These are phyloP conservation scores for Zhengitettix transpicula DNA, from an alignment of 2,888 invertebrate genomes.

Conservation along the genomic window DNA sequence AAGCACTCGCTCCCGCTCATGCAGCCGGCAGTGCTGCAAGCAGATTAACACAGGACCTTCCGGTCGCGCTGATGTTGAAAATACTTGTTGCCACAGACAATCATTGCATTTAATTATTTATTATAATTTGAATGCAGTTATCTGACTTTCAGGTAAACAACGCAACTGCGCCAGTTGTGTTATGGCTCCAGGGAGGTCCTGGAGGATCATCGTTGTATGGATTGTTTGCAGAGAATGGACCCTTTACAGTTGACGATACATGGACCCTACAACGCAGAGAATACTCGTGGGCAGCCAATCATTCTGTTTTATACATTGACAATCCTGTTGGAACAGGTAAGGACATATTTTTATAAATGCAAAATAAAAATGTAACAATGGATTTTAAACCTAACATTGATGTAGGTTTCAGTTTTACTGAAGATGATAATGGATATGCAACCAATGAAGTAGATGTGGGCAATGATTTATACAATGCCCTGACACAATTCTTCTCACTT, in stretches of 20 bases:
- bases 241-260: slow-evolving; percentile 37
- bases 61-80: too few species aligned
- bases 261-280: slow-evolving; percentile 40
- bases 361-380: neutral
- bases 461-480: slow-evolving; percentile 54
- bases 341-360: neutral
- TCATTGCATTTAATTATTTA: too few species aligned
- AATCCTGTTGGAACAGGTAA: slow-evolving; percentile 70
- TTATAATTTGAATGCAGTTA: too few species aligned
- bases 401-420: slow-evolving; percentile 76
- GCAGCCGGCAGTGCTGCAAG: too few species aligned
- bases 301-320: slow-evolving; percentile 75
- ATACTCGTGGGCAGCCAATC: slow-evolving; percentile 63
- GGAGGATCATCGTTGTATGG: slow-evolving; percentile 66
- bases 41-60: too few species aligned
- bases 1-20: too few species aligned
- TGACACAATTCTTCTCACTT: slow-evolving; percentile 67
- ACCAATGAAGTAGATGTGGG: slow-evolving; percentile 66
- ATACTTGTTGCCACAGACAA: too few species aligned
- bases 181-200: slow-evolving; percentile 80
- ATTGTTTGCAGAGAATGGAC: slow-evolving; percentile 72
- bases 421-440: slow-evolving; percentile 49
- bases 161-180: slow-evolving; percentile 45
- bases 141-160: slow-evolving; percentile 1
- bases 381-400: neutral